Evolutionary conservation across 2,113 vertebrate genomes (phyloP).

Genomic region (Mesocricetus auratus): DNA sequence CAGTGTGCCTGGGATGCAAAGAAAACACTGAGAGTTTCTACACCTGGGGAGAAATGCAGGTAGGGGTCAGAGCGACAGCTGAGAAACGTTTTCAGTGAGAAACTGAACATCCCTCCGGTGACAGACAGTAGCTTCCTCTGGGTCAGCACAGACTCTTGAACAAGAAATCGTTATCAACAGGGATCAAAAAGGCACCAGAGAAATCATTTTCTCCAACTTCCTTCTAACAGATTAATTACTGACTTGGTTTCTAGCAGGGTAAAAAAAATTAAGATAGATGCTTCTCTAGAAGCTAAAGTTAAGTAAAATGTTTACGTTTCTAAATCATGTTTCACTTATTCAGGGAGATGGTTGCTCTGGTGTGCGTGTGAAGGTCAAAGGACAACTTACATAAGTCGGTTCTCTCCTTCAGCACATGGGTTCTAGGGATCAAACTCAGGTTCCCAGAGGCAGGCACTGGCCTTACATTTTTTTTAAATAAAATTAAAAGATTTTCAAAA

Average conservation of each 20-base stretch:
- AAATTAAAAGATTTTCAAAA: neutral
- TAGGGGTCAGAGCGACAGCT: neutral
- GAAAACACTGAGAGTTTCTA: neutral
- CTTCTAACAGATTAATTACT: conserved; percentile 23
- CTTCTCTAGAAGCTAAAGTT: neutral
- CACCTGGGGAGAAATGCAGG: neutral
- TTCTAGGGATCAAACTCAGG: neutral
- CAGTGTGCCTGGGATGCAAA: neutral
- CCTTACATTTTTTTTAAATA: neutral
- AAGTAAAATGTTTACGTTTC: neutral
- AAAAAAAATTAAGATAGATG: neutral
- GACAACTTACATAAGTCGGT: neutral
- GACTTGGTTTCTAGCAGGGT: neutral
- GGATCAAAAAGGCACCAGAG: neutral
- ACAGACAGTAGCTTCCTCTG: conserved; percentile 31
- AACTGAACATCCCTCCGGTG: conserved; percentile 29
- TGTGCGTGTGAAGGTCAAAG: neutral
- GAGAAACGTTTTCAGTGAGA: conserved; percentile 14
- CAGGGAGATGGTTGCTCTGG: neutral
- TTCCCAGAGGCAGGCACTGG: neutral
- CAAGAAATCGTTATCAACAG: neutral
- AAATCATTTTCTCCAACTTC: conserved; percentile 38
- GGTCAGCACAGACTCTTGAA: neutral
- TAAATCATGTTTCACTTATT: neutral
- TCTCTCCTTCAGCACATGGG: neutral